Percentiles rank a stretch among this genome's conserved stretches.
Evolutionary conservation across 2,888 invertebrate genomes (phyloP).

Genomic region (Emmelina monodactyla): DNA sequence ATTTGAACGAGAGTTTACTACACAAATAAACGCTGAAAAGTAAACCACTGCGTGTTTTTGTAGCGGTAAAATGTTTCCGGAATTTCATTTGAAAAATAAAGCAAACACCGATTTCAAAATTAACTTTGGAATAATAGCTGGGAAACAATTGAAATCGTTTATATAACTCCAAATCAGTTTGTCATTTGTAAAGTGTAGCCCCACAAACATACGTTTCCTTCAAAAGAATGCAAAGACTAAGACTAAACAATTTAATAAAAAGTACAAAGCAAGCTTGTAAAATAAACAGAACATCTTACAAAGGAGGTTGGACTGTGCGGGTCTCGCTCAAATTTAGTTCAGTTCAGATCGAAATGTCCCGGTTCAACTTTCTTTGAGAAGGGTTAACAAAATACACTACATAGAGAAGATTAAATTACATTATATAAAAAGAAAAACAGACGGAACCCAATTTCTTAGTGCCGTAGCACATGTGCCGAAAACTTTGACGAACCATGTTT

Average conservation of each 20-base stretch:
- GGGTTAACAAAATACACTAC: conserved; percentile 43
- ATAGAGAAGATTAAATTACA: conserved; percentile 51
- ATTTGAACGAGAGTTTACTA: neutral
- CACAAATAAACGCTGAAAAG: neutral
- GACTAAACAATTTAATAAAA: conserved; percentile 49
- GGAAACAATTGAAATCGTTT: no score
- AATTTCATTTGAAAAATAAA: no score
- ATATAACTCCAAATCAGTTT: no score
- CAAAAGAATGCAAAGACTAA: conserved; percentile 15
- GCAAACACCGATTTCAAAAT: no score
- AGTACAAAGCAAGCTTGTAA: conserved; percentile 44
- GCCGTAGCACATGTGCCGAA: conserved; percentile 17
- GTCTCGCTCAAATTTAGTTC: conserved; percentile 55
- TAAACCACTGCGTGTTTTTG: neutral
- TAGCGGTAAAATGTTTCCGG: neutral
- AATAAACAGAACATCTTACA: conserved; percentile 52
- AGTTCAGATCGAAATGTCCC: conserved; percentile 41
- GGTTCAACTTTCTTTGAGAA: conserved; percentile 52
- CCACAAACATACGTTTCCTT: neutral
- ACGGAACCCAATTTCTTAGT: conserved; percentile 23
- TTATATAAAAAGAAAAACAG: conserved; percentile 32
- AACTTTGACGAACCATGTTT: neutral
- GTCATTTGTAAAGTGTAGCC: no score
- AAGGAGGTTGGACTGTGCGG: conserved; percentile 52
- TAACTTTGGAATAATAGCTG: no score